A percentile compares a stretch with the other conserved stretches of the same genome.
These are phyloP conservation scores for Spermophilus dauricus DNA, from an alignment of 2,113 vertebrate genomes.

Conservation along the genomic window DNA sequence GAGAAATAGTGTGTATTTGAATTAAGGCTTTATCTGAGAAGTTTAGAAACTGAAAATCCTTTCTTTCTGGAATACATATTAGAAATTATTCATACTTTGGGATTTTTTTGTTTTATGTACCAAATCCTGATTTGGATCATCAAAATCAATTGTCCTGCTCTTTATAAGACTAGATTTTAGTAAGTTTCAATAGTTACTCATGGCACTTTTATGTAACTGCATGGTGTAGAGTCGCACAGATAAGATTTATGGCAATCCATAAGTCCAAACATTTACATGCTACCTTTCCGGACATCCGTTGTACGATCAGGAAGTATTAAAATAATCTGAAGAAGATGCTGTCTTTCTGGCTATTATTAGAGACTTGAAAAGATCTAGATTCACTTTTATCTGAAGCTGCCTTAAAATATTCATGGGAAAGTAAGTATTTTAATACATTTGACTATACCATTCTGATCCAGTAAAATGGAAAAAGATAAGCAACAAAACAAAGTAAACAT, in stretches of 20 bases:
- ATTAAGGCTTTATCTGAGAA: not conserved
- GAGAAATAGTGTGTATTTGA: slow-evolving; percentile 3
- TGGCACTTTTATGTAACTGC: not conserved
- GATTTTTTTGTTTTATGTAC: not conserved
- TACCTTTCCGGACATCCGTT: slow-evolving; percentile 36
- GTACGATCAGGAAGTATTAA: slow-evolving; percentile 79
- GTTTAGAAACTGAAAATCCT: not conserved
- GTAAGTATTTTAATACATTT: not conserved
- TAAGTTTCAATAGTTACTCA: not conserved
- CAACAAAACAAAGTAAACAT: not conserved
- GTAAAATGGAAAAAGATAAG: slow-evolving; percentile 25
- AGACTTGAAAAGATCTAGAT: slow-evolving; percentile 9
- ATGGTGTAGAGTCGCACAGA: slow-evolving; percentile 45
- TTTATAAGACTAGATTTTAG: not conserved
- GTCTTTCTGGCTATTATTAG: slow-evolving; percentile 67
- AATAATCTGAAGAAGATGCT: slow-evolving; percentile 67
- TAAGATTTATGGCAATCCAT: slow-evolving; percentile 44
- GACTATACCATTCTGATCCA: not conserved
- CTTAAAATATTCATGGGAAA: not conserved
- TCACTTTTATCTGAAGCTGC: slow-evolving; percentile 55
- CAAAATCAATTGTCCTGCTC: slow-evolving; percentile 3
- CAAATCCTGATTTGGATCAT: not conserved
- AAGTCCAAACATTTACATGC: slow-evolving; percentile 50
- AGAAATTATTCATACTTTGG: not conserved
- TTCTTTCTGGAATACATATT: not conserved